Base-by-base conservation (phyloP, 2,888 invertebrate genomes). In the Netelia virgata region DNA sequence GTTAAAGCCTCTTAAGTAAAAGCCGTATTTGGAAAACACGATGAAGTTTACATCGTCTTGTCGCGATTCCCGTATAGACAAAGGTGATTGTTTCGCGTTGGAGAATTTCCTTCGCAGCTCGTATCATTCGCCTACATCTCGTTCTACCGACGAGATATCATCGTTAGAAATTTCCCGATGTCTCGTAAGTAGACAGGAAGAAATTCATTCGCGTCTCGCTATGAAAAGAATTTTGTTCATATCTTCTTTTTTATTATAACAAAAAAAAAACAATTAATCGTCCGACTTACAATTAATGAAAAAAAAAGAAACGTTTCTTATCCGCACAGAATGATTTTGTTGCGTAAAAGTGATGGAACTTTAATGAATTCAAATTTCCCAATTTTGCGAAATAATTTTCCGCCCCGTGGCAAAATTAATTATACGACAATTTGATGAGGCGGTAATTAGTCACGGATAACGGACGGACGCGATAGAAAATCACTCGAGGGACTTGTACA, bases 381-480 rank as follows among this genome's bases (percentile, higher is more conserved):
- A 10, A 74, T 50, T 74, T 36, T 53, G 9, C 14, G 63, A n/a
- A 23, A 68, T 10, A 50, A 16, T 75, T 11, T 74, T 18, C 8
- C 41, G 55, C 41, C 53, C 18, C 18, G 9, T 53, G 14, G 28
- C 57, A 36, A 36, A 70, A 76, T 76, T 47, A 76, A 66, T 76
- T 76, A 69, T 23, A 69, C 43, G 61, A 57, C 36, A 69, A 23
- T 69, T 41, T 36, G 28, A 64, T 16, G 50, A 57, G 43, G 14
- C 64, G 10, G 47, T 70, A 28, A 83, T 83, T 80, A 80, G 74
- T 72, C 75, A 75, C 59, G 75, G 70, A 57, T 57, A 75, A 59
- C 41, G 64, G 50, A 20, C 73, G 43, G 9, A 36, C 28, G 36
- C 69, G 16, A 55, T 70, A 6, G 11, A 70, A 70, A 14, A 9